These are phyloP conservation scores for Typhlomys cinereus DNA, from an alignment of 2,113 vertebrate genomes.

Conservation along the genomic window DNA sequence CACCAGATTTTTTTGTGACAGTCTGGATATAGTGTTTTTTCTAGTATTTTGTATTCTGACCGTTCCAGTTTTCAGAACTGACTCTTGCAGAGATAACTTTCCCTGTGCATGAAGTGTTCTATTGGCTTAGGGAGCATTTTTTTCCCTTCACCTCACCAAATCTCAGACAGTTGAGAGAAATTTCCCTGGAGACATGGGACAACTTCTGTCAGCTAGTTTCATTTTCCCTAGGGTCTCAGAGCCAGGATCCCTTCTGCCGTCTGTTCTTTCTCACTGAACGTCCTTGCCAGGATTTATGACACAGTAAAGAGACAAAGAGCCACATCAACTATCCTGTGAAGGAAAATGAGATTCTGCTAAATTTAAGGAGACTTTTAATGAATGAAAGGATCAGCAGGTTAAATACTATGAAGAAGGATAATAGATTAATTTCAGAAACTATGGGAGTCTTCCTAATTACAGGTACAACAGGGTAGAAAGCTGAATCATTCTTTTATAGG, in stretches of 20 bases:
- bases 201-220: slow-evolving; percentile 43
- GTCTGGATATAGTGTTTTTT: neutral
- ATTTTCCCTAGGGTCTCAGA: slow-evolving; percentile 33
- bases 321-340: slow-evolving; percentile 66
- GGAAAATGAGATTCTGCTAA: slow-evolving; percentile 75
- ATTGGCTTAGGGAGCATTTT: slow-evolving; percentile 24
- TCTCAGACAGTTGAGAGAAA: slow-evolving; percentile 16
- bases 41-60: neutral
- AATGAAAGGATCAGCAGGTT: slow-evolving; percentile 75
- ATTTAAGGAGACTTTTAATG: slow-evolving; percentile 74
- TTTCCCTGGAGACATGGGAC: slow-evolving; percentile 50
- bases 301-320: slow-evolving; percentile 68
- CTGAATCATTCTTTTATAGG: slow-evolving; percentile 68
- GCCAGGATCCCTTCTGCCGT: slow-evolving; percentile 13
- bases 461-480: slow-evolving; percentile 59
- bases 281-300: slow-evolving; percentile 77
- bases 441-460: slow-evolving; percentile 66
- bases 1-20: neutral
- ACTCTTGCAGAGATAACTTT: neutral
- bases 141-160: slow-evolving; percentile 27
- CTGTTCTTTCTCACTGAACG: slow-evolving; percentile 51
- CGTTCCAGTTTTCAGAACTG: slow-evolving; percentile 31
- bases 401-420: slow-evolving; percentile 66
- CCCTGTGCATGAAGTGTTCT: neutral
- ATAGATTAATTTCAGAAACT: slow-evolving; percentile 74